Conservation (phyloP, 1,140 invertebrate species). For the Ephestia elutella region DNA sequence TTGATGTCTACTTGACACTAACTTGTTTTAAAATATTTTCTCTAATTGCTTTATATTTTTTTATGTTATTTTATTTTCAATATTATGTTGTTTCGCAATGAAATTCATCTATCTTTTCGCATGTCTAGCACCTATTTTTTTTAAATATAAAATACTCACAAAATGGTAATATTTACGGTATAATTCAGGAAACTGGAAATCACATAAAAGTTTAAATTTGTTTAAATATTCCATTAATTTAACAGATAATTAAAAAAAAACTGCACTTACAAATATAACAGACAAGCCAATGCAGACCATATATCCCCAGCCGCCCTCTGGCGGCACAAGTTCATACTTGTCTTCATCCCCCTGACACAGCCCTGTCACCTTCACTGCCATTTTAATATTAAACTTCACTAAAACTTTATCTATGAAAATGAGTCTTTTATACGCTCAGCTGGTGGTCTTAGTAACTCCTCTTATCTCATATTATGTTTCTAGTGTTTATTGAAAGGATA, state of each 20-base stretch:
- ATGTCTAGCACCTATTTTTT: too few relatives aligned
- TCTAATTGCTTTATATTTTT: too few relatives aligned
- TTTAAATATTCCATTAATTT: too few relatives aligned
- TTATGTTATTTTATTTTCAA: too few relatives aligned
- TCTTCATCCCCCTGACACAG: constrained; percentile 74
- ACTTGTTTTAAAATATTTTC: too few relatives aligned
- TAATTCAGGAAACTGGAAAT: too few relatives aligned
- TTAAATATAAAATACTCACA: too few relatives aligned
- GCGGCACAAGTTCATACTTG: constrained; percentile 67
- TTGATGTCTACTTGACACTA: too few relatives aligned
- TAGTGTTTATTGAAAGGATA: constrained; percentile 2
- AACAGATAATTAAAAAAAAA: constrained; percentile 18
- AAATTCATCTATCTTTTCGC: too few relatives aligned
- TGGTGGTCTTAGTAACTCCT: constrained; percentile 42
- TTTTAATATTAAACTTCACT: constrained; percentile 17
- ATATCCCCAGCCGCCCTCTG: constrained; percentile 81
- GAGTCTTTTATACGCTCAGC: constrained; percentile 38
- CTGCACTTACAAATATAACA: constrained; percentile 77
- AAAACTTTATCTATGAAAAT: constrained; percentile 36
- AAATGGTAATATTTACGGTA: too few relatives aligned
- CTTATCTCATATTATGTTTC: constrained; percentile 30
- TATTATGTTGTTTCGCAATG: too few relatives aligned
- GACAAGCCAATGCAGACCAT: constrained; percentile 77
- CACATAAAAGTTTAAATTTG: too few relatives aligned
- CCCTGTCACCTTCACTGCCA: constrained; percentile 43